These are phyloP conservation scores for Setipinna tenuifilis DNA, from an alignment of 2,797 vertebrate genomes.

Conservation along the genomic window DNA sequence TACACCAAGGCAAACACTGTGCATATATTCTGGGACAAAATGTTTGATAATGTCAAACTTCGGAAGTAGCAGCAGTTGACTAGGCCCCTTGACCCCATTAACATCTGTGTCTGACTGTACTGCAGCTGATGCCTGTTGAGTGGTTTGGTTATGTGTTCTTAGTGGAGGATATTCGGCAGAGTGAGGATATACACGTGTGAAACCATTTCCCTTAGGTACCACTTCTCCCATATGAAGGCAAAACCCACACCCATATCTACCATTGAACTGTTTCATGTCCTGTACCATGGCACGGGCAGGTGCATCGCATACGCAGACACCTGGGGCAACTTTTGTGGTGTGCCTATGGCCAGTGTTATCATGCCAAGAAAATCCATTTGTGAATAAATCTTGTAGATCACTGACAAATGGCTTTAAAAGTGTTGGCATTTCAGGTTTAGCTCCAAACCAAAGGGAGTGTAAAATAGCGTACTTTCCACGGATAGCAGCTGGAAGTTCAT, in stretches of 20 bases:
- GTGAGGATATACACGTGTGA: not conserved
- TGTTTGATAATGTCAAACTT: slow-evolving; percentile 9
- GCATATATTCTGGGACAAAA: slow-evolving; percentile 23
- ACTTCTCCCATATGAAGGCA: slow-evolving; percentile 9
- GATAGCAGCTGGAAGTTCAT: too few relatives aligned
- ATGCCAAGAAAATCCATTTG: too few relatives aligned
- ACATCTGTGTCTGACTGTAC: not conserved
- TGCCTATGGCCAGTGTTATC: too few relatives aligned
- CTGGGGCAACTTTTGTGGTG: too few relatives aligned
- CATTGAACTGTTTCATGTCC: slow-evolving; percentile 23
- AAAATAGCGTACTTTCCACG: too few relatives aligned
- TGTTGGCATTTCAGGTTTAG: too few relatives aligned
- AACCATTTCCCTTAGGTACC: slow-evolving; percentile 16
- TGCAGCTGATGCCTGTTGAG: too few relatives aligned
- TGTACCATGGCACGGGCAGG: not conserved
- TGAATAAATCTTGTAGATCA: too few relatives aligned
- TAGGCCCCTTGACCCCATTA: slow-evolving; percentile 1
- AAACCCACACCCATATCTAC: not conserved
- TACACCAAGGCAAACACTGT: slow-evolving; percentile 25
- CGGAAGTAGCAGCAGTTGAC: not conserved
- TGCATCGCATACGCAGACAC: slow-evolving; percentile 1
- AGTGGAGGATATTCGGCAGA: too few relatives aligned
- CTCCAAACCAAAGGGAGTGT: too few relatives aligned
- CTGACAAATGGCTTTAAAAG: too few relatives aligned
- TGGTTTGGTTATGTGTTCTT: too few relatives aligned